Conservation (phyloP, 2,113 vertebrate species). For the Tragelaphus scriptus region DNA sequence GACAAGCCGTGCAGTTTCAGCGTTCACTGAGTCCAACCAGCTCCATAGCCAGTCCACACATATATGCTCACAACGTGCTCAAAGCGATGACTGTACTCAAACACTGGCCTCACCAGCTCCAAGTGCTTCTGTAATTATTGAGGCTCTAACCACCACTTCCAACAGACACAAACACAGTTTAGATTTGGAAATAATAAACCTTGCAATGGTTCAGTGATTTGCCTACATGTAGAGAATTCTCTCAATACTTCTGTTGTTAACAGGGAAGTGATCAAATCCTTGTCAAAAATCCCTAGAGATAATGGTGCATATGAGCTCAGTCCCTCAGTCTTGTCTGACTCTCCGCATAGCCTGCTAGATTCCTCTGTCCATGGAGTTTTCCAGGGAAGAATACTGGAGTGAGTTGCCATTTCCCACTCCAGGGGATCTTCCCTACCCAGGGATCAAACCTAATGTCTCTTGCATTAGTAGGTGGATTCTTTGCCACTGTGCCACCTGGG, state of each 20-base stretch:
- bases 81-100: fast-evolving
- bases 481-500: not conserved
- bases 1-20: not conserved
- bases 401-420: not conserved
- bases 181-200: not conserved
- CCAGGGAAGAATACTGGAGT: not conserved
- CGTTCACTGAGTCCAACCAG: not conserved
- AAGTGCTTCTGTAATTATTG: not conserved
- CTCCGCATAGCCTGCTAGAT: not conserved
- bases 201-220: not conserved
- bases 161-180: not conserved
- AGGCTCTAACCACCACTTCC: not conserved
- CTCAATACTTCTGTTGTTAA: not conserved
- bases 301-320: not conserved
- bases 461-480: not conserved
- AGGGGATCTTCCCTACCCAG: not conserved
- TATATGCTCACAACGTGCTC: not conserved
- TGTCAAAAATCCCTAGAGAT: not conserved
- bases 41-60: too few species aligned
- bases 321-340: not conserved
- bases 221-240: not conserved
- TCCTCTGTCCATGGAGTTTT: not conserved
- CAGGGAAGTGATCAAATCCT: not conserved
- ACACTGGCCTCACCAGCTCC: not conserved
- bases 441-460: not conserved